Conservation (phyloP, 2,113 vertebrate species). For the Neogobius melanostomus region DNA sequence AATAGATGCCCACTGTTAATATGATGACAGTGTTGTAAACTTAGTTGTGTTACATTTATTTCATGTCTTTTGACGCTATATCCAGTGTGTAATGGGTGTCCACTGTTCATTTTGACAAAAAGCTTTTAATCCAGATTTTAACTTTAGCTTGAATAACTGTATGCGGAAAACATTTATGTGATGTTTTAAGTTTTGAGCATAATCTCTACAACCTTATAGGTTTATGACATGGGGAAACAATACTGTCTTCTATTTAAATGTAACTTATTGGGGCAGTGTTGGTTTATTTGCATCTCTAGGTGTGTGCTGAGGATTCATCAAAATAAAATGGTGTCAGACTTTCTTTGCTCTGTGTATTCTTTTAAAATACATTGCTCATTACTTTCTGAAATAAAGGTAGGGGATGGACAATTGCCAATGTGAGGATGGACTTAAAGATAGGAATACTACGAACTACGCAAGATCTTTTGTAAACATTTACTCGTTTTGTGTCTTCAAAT, state of each 20-base stretch:
- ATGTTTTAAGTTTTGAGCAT: conserved; percentile 43
- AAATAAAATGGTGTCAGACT: conserved; percentile 26
- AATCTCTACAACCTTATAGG: conserved; percentile 53
- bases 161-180: conserved; percentile 55
- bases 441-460: no score
- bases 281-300: conserved; percentile 49
- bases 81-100: conserved; percentile 14
- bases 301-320: conserved; percentile 55
- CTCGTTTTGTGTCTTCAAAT: no score
- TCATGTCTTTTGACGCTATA: conserved; percentile 14
- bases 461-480: no score
- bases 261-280: conserved; percentile 72
- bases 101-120: conserved; percentile 23
- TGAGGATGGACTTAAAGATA: no score
- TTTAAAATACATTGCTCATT: background rate
- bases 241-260: conserved; percentile 70
- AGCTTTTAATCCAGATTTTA: conserved; percentile 33
- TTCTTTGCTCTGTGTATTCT: background rate
- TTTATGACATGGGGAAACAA: conserved; percentile 44
- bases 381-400: background rate
- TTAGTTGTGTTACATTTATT: conserved; percentile 11
- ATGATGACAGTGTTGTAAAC: conserved; percentile 10
- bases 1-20: background rate
- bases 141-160: conserved; percentile 41
- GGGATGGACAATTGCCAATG: no score